Base-by-base conservation (phyloP, 2,797 vertebrate genomes). In the Chaenodraco wilsoni region DNA sequence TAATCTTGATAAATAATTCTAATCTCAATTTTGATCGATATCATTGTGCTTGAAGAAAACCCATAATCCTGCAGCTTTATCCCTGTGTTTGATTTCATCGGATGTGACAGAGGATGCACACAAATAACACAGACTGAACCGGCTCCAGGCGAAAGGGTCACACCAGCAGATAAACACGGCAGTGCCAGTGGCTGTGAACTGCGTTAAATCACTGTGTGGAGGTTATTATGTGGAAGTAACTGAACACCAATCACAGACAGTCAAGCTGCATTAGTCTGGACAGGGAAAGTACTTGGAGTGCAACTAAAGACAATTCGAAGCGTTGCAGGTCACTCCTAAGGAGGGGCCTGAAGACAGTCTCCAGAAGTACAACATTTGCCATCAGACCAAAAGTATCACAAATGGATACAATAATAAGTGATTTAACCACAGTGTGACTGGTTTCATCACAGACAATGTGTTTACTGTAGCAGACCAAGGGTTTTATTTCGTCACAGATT, bases 311-410 rank as follows among this genome's bases (percentile, higher is more conserved):
- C 21, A 15, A 9, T 27, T 49, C 33, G 23, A 27, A 37, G 49
- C 27, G 43, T 1, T 8, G 72, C 33, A 4, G 46, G 43, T 61
- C 23, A 16, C 41, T 70, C 17, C 9, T 2, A 27, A 2, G 23
- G 51, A 73, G 60, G 59, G 21, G 60, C 55, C 48, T 50, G 48
- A 15, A 52, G 50, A 37, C 41, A 56, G n/a, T 49, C 40, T 48
- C 14, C 33, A 65, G 33, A 59, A 10, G 7, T 43, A 46, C 27
- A 40, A 45, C 12, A 1, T 49, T 23, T 40, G 27, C 27, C 27
- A 40, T 59, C 41, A 27, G 12, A 48, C 54, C 5, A 27, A 60
- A 45, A 31, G 6, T 5, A 44, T 44, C 19, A 59, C 57, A 43
- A 56, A 56, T 17, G 9, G 16, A 17, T 37, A n/a, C 15, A 33